Percentiles rank a stretch among this genome's conserved stretches.
These are phyloP conservation scores for Coturnix japonica DNA, from an alignment of 2,113 vertebrate genomes.

Conservation along the genomic window DNA sequence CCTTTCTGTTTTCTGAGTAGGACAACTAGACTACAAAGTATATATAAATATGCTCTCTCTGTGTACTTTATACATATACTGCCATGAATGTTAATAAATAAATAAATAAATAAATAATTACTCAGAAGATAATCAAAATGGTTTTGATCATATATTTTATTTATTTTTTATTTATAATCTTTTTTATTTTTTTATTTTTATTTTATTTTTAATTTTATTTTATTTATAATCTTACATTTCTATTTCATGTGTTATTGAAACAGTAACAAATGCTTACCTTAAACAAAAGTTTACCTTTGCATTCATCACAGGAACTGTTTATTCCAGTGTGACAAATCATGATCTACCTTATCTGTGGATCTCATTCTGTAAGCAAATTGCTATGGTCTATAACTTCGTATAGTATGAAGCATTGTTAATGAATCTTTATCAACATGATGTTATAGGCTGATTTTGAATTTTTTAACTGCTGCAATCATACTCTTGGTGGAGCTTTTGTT, in stretches of 20 bases:
- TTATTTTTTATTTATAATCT: too few species aligned
- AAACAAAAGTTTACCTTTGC: not conserved
- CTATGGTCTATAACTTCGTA: not conserved
- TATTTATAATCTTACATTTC: not conserved
- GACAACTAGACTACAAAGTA: not conserved
- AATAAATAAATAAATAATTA: too few species aligned
- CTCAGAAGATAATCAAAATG: not conserved
- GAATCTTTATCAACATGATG: slow-evolving; percentile 22
- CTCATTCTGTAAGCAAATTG: not conserved
- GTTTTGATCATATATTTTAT: not conserved
- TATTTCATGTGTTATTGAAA: not conserved
- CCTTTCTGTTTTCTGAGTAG: not conserved
- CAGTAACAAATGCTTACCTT: not conserved
- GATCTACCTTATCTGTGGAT: not conserved
- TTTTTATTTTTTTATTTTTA: too few species aligned
- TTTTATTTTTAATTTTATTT: too few species aligned
- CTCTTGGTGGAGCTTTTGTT: slow-evolving; percentile 72
- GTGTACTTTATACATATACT: not conserved
- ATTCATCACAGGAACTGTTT: not conserved
- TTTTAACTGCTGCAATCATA: slow-evolving; percentile 31
- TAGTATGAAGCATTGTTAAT: not conserved
- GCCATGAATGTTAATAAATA: not conserved
- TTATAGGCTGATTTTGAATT: not conserved
- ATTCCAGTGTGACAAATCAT: not conserved
- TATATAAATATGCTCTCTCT: not conserved